These are phyloP conservation scores for Adrianichthys oophorus DNA, from an alignment of 2,797 vertebrate species.

Conservation along the genomic window DNA sequence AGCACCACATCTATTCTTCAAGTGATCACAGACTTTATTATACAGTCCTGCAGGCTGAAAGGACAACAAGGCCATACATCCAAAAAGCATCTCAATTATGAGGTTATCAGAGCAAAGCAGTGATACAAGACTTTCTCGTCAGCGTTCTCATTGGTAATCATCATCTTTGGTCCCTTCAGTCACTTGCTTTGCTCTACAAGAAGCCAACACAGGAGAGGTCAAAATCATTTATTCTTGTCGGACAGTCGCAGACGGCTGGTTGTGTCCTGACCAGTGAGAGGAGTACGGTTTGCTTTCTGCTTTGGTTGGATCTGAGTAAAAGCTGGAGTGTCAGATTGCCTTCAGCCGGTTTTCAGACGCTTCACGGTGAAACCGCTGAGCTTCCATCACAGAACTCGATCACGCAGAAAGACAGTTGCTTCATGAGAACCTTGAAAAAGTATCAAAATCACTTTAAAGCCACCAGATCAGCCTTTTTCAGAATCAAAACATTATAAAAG, in stretches of 20 bases:
- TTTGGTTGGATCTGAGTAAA: constrained; percentile 21
- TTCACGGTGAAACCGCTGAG: not conserved
- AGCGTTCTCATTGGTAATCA: constrained; percentile 2
- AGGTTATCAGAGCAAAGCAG: not conserved
- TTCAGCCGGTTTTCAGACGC: not conserved
- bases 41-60: constrained; percentile 30
- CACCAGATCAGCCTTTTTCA: constrained; percentile 1
- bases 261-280: constrained; percentile 10
- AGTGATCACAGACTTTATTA: constrained; percentile 48
- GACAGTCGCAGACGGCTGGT: constrained; percentile 10
- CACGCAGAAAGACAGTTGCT: not conserved
- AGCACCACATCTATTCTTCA: not conserved
- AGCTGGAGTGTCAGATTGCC: constrained; percentile 40
- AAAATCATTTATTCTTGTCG: constrained; percentile 1
- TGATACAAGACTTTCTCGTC: not conserved
- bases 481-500: constrained; percentile 5
- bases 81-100: constrained; percentile 6
- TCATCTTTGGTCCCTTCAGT: constrained; percentile 42
- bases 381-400: constrained; percentile 3
- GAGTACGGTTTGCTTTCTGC: constrained; percentile 17
- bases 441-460: constrained; percentile 31
- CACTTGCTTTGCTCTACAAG: not conserved
- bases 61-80: constrained; percentile 5
- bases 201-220: constrained; percentile 14
- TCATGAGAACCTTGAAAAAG: constrained; percentile 21